Evolutionary conservation across 2,888 invertebrate species (phyloP).

Genomic region (Morpho helenor): DNA sequence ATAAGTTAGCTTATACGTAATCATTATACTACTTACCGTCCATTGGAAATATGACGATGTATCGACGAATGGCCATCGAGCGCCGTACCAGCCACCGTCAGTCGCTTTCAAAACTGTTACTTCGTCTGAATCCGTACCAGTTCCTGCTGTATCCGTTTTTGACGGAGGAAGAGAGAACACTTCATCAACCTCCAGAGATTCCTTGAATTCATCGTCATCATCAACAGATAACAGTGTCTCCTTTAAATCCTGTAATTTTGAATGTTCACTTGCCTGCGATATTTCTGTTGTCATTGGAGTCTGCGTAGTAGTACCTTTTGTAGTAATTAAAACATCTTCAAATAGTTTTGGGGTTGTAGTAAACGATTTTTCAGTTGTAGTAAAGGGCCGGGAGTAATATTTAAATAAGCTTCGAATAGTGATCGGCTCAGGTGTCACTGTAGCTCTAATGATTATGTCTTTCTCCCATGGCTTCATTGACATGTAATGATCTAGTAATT

Average conservation of each 20-base stretch:
- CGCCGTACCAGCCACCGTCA: conserved; percentile 79
- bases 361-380: conserved; percentile 48
- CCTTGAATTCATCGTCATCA: conserved; percentile 70
- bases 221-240: conserved; percentile 66
- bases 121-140: conserved; percentile 56
- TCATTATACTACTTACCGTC: conserved; percentile 72
- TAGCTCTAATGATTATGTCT: conserved; percentile 60
- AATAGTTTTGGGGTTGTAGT: conserved; percentile 49
- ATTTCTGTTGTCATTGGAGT: conserved; percentile 44
- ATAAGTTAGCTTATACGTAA: conserved; percentile 26
- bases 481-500: conserved; percentile 49
- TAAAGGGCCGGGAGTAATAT: conserved; percentile 50
- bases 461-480: conserved; percentile 64
- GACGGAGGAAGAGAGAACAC: conserved; percentile 67
- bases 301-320: conserved; percentile 48
- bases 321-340: conserved; percentile 61
- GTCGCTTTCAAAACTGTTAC: conserved; percentile 64
- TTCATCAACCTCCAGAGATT: conserved; percentile 67
- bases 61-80: conserved; percentile 82
- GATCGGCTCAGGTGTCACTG: conserved; percentile 55
- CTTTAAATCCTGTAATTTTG: conserved; percentile 61
- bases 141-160: conserved; percentile 51
- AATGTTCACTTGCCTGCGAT: conserved; percentile 43
- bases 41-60: conserved; percentile 83
- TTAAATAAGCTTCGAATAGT: conserved; percentile 54